Percentiles rank a stretch among this genome's conserved stretches.
These are phyloP conservation scores for Microctenopoma stevenorrisi DNA, from an alignment of 2,797 vertebrate genomes.

Conservation along the genomic window DNA sequence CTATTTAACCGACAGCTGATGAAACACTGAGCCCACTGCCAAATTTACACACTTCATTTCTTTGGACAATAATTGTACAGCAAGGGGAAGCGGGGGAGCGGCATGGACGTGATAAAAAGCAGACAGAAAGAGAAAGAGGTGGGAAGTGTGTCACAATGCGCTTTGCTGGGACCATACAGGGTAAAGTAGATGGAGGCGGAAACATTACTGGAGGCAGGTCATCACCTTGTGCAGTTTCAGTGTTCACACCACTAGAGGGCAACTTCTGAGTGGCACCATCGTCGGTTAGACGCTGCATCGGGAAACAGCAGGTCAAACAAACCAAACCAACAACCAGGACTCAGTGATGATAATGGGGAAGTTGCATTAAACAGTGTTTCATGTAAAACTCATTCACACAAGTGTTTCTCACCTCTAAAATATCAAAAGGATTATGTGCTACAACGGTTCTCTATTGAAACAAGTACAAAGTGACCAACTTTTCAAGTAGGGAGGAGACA, in stretches of 20 bases:
- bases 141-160: conserved; percentile 33
- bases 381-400: background rate
- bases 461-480: too few species aligned
- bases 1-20: conserved; percentile 66
- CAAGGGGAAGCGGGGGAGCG: conserved; percentile 19
- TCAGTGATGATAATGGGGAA: conserved; percentile 26
- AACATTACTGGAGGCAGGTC: conserved; percentile 36
- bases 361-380: conserved; percentile 1
- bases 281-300: conserved; percentile 78
- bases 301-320: conserved; percentile 72
- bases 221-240: conserved; percentile 85
- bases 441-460: conserved; percentile 4
- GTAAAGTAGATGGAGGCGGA: conserved; percentile 42
- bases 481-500: background rate
- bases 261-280: conserved; percentile 79
- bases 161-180: conserved; percentile 33
- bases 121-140: conserved; percentile 25
- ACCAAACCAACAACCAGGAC: conserved; percentile 54
- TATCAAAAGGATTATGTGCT: background rate
- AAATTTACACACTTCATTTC: conserved; percentile 60
- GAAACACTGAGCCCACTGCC: conserved; percentile 41
- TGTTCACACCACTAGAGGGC: conserved; percentile 82
- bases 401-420: conserved; percentile 1
- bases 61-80: conserved; percentile 32
- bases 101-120: conserved; percentile 30